Conservation (phyloP, 2,797 vertebrate genomes). For the Pangasius krempfi region DNA sequence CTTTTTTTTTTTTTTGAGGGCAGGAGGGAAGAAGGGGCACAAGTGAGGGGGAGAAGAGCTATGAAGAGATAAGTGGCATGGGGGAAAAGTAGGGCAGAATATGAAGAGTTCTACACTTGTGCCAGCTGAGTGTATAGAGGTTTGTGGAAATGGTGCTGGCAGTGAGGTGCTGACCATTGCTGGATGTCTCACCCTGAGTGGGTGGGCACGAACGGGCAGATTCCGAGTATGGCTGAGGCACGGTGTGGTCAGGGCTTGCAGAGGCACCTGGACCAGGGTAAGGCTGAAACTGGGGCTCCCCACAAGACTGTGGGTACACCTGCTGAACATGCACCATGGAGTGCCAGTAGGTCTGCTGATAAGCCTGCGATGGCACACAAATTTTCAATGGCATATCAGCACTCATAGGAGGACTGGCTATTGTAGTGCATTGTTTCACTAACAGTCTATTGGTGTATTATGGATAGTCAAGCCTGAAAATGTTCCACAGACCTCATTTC, state of each 20-base stretch:
- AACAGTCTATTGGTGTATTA: neutral
- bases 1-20: no score
- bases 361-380: constrained; percentile 73
- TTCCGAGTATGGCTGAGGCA: constrained; percentile 74
- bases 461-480: neutral
- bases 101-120: neutral
- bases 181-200: constrained; percentile 61
- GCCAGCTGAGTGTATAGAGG: neutral
- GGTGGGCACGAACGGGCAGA: constrained; percentile 62
- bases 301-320: constrained; percentile 61
- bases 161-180: constrained; percentile 59
- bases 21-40: no score
- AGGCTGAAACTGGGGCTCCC: constrained; percentile 73
- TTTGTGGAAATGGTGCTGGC: constrained; percentile 9
- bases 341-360: constrained; percentile 87
- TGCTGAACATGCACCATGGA: constrained; percentile 79
- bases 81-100: neutral
- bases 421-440: neutral
- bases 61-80: neutral
- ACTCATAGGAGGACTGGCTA: neutral
- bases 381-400: neutral
- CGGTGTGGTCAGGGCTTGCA: constrained; percentile 70
- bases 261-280: constrained; percentile 65
- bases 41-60: neutral
- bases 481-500: neutral